Base-by-base conservation (phyloP, 2,888 invertebrate genomes). In the Acanthosoma haemorrhoidale region DNA sequence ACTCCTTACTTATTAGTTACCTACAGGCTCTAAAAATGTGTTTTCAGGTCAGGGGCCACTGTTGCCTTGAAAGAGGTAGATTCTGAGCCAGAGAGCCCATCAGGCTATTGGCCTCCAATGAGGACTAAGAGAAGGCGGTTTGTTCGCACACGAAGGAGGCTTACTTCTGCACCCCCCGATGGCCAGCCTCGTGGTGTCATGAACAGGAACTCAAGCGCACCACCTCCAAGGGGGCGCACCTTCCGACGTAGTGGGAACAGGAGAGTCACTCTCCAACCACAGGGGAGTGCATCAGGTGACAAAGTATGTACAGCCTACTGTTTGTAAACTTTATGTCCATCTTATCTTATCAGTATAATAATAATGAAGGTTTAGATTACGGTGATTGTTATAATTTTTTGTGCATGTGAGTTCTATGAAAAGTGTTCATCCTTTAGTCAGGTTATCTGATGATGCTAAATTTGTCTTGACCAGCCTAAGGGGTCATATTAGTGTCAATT, bases 61-160 rank as follows among this genome's bases (percentile, higher is more conserved):
- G 85, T 88, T 74, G 80, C 82, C 0, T 79, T 90, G 76, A 88
- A 89, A 78, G 87, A 87, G 74, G 84, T 83, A 51, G 89, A 90
- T 78, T 87, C 88, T 13, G 89, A 89, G 76, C 82, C 86, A 31
- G 90, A 90, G 77, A 80, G 38, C 5, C 21, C 31, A 11, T 32
- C 51, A 34, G 36, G 60, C 2, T 67, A 67, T 15, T 67, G 67
- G 67, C 70, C 70, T 6, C 57, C 41, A n/a, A 32, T 63, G 8
- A 60, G 67, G 18, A 58, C 43, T 3, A 68, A 59, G 51, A 60
- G 72, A n/a, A 34, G 70, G 6, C 51, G 72, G 29, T 71, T 67
- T 39, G 16, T 67, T 4, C 34, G 41, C 13, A 16, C 51, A 13
- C 15, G 73, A 31, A 43, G 73, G 51, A 66, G 71, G 18, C 68